Evolutionary conservation across 1,140 invertebrate genomes (phyloP), one percentile per base, ranked within the genome.

Genomic region (Sarcophaga peregrina): DNA sequence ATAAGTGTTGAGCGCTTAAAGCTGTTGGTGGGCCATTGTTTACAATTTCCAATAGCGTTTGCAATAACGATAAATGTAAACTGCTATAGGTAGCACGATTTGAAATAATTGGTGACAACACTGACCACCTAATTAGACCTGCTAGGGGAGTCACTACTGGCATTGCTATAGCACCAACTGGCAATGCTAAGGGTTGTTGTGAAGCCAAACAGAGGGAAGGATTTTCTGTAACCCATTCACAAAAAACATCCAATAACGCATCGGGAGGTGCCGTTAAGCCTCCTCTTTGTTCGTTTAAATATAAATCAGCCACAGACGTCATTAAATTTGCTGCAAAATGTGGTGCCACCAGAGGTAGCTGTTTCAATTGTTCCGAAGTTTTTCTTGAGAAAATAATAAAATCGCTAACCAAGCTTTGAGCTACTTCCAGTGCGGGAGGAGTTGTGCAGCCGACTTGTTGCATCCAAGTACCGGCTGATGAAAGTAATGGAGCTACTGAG

Each of bases 381-480:
- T 92, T 93, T 8, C 94, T 94, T 54, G 94, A 93, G 80, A 95
- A 91, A 58, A 94, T 92, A 85, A 96, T 95, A 87, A 96, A 96
- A 88, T 97, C 95, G 83, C 94, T 92, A n/a, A 96, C 93, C 52
- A 97, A 90, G 84, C 94, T 94, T 84, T 94, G 93, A 1, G 95
- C 95, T 8, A 96, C 91, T 87, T 94, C 93, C 7, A 95, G 91
- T 74, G 94, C 95, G 47, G 94, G 92, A 0, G 90, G 37, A 0
- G 95, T 95, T n/a, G 95, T 95, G 81, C 95, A 95, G 10, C 95
- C 94, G 82, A 95, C 92, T 87, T 96, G 95, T 90, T 96, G 95
- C 90, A 96, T 93, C 94, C 95, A 96, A n/a, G 95, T 95, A 83
- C 95, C 95, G 25, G 95, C 93, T 1, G 95, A 95, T 80, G 94